A percentile compares a stretch with the other conserved stretches of the same genome.
Conservation (phyloP, 2,113 vertebrate species). For the Bothrops jararaca region DNA sequence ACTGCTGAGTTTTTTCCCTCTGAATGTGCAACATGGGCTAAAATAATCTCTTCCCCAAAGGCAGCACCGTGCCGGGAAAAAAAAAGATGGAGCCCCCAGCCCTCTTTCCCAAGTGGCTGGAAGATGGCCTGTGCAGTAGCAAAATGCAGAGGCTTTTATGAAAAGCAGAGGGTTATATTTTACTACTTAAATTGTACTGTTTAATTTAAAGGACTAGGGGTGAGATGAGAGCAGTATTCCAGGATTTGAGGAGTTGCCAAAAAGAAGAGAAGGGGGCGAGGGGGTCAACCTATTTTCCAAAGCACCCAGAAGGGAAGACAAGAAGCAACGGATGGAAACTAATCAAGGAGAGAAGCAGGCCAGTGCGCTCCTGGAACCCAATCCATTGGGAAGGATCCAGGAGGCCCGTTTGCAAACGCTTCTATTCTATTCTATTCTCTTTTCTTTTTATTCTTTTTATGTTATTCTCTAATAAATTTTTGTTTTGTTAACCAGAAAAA, state of each 20-base stretch:
- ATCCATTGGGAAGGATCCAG: no score
- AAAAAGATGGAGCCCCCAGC: neutral
- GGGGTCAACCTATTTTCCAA: no score
- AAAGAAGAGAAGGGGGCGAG: no score
- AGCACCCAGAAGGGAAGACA: no score
- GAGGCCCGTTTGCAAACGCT: no score
- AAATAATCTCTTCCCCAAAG: neutral
- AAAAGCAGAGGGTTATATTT: neutral
- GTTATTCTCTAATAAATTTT: no score
- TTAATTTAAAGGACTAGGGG: neutral
- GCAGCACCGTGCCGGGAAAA: rapidly evolving
- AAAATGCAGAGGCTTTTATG: neutral
- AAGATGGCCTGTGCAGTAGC: conserved; percentile 6
- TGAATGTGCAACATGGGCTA: neutral
- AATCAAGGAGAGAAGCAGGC: neutral
- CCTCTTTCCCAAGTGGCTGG: neutral
- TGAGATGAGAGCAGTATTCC: neutral
- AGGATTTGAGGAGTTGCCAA: no score
- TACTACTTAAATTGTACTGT: neutral
- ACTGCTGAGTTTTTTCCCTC: conserved; percentile 15
- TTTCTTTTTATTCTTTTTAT: no score
- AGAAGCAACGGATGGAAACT: neutral
- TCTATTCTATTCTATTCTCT: no score
- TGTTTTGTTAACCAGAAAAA: no score
- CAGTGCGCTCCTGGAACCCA: no score